Percentiles rank a stretch among this genome's conserved stretches.
These are phyloP conservation scores for Scalopus aquaticus DNA, from an alignment of 2,113 vertebrate genomes.

Conservation along the genomic window DNA sequence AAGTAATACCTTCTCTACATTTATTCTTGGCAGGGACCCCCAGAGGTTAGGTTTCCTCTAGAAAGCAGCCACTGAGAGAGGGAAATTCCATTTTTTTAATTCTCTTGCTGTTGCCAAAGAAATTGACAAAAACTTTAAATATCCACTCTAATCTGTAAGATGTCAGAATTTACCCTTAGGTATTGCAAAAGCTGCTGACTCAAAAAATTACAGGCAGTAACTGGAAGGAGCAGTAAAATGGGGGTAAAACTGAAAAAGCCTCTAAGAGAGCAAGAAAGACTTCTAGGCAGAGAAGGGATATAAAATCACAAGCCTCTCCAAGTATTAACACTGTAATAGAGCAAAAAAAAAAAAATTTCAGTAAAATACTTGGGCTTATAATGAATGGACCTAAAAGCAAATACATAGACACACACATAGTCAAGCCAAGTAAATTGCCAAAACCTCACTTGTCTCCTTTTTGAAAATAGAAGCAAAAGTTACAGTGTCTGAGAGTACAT, in stretches of 20 bases:
- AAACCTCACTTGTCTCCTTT: background rate
- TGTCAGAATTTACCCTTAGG: background rate
- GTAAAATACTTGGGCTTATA: conserved; percentile 5
- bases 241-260: background rate
- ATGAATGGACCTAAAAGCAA: background rate
- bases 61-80: conserved; percentile 55
- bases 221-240: background rate
- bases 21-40: conserved; percentile 69
- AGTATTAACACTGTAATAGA: background rate
- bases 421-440: background rate
- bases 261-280: background rate
- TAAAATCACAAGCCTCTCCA: background rate
- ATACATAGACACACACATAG: background rate
- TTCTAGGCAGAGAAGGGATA: background rate
- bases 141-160: conserved; percentile 32
- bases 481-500: background rate
- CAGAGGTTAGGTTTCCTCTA: conserved; percentile 64
- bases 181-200: background rate
- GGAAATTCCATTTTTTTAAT: conserved; percentile 48
- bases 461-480: background rate
- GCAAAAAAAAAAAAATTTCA: background rate
- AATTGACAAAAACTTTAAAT: conserved; percentile 63
- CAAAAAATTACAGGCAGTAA: background rate
- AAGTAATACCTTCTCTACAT: conserved; percentile 77
- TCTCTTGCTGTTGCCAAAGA: conserved; percentile 67